Conservation (phyloP, 2,113 vertebrate species). For the Grallaria varia region DNA sequence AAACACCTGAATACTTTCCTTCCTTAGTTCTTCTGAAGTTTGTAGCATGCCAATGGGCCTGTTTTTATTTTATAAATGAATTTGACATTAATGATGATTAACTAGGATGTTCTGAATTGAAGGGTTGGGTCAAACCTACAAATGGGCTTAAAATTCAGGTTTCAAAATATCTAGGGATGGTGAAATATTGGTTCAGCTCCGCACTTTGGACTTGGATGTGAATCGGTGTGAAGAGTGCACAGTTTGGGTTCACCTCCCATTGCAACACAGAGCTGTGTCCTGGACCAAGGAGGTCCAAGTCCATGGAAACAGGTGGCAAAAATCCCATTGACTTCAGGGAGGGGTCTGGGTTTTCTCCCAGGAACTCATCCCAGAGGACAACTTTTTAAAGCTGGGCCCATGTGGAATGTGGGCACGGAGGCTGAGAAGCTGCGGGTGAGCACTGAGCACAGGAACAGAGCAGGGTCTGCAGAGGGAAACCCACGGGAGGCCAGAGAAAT, state of each 20-base stretch:
- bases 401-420: background rate
- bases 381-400: background rate
- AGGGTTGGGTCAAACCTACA: background rate
- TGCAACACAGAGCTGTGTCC: background rate
- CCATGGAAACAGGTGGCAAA: background rate
- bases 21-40: background rate
- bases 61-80: background rate
- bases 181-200: background rate
- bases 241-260: background rate
- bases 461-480: background rate
- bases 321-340: background rate
- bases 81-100: background rate
- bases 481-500: background rate
- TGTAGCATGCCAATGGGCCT: background rate
- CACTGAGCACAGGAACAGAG: background rate
- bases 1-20: background rate
- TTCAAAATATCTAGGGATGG: background rate
- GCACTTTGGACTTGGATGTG: background rate
- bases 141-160: background rate
- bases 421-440: background rate
- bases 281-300: background rate
- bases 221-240: background rate
- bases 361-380: background rate
- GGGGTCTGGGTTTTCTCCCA: background rate
- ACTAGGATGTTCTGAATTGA: background rate